These are phyloP conservation scores for Eulithis testata DNA, from an alignment of 2,888 invertebrate species.

Conservation along the genomic window DNA sequence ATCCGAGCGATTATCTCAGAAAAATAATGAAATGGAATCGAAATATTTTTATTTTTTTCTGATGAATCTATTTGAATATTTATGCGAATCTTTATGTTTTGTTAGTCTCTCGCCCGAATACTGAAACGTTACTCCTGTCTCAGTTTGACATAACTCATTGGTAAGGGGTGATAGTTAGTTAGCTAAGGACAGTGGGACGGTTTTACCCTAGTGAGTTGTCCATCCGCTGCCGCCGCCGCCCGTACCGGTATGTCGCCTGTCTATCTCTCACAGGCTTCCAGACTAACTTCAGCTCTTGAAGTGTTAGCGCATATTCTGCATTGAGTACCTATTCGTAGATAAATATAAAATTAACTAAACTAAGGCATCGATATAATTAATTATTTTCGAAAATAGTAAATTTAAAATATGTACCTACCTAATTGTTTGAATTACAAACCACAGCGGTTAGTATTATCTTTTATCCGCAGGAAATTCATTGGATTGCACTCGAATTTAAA, in stretches of 20 bases:
- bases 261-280: constrained; percentile 1
- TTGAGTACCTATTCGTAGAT: background rate
- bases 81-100: too few species aligned
- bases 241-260: background rate
- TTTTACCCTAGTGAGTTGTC: background rate
- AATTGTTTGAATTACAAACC: too few species aligned
- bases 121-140: too few species aligned
- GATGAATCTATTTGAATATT: too few species aligned
- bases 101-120: too few species aligned
- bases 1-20: too few species aligned
- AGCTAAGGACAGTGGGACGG: background rate
- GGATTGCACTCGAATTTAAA: too few species aligned
- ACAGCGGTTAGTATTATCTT: too few species aligned
- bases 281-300: background rate
- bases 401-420: too few species aligned
- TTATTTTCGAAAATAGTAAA: background rate
- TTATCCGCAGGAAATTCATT: too few species aligned
- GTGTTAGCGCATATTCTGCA: background rate
- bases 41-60: too few species aligned
- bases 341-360: background rate
- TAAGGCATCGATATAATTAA: background rate
- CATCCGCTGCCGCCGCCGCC: background rate
- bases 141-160: background rate
- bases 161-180: background rate
- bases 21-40: too few species aligned